Evolutionary conservation across 2,888 invertebrate genomes (phyloP).

Genomic region (Ennomos quercinarius): DNA sequence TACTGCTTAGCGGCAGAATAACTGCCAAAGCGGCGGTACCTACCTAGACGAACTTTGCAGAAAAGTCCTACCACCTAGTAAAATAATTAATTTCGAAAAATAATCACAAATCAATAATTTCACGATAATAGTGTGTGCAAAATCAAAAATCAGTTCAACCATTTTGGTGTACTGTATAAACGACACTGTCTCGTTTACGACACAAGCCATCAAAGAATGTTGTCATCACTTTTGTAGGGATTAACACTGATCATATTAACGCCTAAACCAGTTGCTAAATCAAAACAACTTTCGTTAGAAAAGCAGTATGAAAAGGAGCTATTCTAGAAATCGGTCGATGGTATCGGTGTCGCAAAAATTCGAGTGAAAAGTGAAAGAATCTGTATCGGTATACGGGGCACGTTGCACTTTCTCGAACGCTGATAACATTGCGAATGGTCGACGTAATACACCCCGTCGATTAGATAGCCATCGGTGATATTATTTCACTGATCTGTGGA

Average conservation of each 20-base stretch:
- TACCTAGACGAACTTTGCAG: too few relatives aligned
- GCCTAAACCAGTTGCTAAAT: conserved; percentile 11
- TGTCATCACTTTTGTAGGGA: too few relatives aligned
- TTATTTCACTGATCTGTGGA: background rate
- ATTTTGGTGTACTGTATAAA: too few relatives aligned
- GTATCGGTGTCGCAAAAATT: conserved; percentile 62
- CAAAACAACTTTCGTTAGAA: conserved; percentile 33
- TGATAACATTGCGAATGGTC: conserved; percentile 31
- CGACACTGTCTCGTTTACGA: too few relatives aligned
- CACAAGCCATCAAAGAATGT: too few relatives aligned
- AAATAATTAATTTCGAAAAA: too few relatives aligned
- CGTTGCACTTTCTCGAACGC: conserved; percentile 59
- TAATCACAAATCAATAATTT: too few relatives aligned
- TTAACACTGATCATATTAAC: conserved; percentile 2
- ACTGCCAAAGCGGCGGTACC: too few relatives aligned
- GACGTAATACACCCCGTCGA: conserved; percentile 11
- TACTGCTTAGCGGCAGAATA: too few relatives aligned
- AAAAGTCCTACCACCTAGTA: too few relatives aligned
- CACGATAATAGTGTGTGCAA: too few relatives aligned
- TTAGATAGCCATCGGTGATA: background rate
- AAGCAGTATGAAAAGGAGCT: conserved; percentile 35
- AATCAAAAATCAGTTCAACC: too few relatives aligned
- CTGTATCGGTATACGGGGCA: conserved; percentile 52
- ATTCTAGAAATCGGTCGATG: conserved; percentile 50
- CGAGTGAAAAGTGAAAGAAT: conserved; percentile 64